Evolutionary conservation across 2,888 invertebrate species (phyloP).

Genomic region (Schrankia costaestrigalis): DNA sequence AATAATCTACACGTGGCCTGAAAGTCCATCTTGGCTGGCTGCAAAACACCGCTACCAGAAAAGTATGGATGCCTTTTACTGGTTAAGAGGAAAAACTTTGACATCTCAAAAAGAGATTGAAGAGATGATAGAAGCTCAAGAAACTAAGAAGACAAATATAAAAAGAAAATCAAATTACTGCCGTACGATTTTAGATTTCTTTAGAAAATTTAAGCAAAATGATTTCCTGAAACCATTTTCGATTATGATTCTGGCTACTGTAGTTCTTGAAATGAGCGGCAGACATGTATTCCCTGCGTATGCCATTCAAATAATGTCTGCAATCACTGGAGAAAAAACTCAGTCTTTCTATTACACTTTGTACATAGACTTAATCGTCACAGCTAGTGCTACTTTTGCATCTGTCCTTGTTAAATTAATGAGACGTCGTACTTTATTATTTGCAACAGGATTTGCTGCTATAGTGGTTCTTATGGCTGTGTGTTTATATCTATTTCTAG

Average conservation of each 20-base stretch:
- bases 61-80: slow-evolving; percentile 72
- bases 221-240: slow-evolving; percentile 53
- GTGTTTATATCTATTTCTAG: slow-evolving; percentile 45
- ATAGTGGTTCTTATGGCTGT: slow-evolving; percentile 34
- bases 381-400: slow-evolving; percentile 35
- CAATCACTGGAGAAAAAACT: slow-evolving; percentile 39
- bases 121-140: slow-evolving; percentile 45
- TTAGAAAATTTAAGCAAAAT: slow-evolving; percentile 40
- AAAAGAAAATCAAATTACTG: slow-evolving; percentile 12
- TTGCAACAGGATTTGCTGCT: slow-evolving; percentile 47
- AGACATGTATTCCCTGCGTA: slow-evolving; percentile 55
- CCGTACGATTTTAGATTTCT: no score
- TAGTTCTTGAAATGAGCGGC: slow-evolving; percentile 50
- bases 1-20: slow-evolving; percentile 71
- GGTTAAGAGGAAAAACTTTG: slow-evolving; percentile 65
- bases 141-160: slow-evolving; percentile 18
- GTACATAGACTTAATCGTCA: slow-evolving; percentile 49
- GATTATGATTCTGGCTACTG: slow-evolving; percentile 36
- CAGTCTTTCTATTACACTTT: slow-evolving; percentile 49
- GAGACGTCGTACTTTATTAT: slow-evolving; percentile 49
- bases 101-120: slow-evolving; percentile 36
- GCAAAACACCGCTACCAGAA: slow-evolving; percentile 54
- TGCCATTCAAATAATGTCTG: slow-evolving; percentile 50
- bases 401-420: slow-evolving; percentile 38
- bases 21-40: slow-evolving; percentile 82